Base-by-base conservation (phyloP, 2,888 invertebrate genomes). In the Protophormia terraenovae region DNA sequence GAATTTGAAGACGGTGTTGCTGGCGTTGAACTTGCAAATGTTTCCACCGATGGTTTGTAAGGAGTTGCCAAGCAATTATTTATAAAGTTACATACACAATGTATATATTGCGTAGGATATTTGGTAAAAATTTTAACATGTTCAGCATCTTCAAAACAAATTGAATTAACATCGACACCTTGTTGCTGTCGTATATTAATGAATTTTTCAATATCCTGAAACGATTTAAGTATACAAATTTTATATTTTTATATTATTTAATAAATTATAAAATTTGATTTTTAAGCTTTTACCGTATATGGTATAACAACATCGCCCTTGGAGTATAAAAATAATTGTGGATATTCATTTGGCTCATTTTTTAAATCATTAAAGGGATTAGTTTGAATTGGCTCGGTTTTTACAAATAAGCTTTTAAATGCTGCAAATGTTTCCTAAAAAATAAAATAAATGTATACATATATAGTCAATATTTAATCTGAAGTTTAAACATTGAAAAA, bases 281-380 rank as follows among this genome's bases (percentile, higher is more conserved):
- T 41, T 6, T 27, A 22, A 90, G 91, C 8, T 50, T 19, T 92
- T 90, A 95, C 95, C 88, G 93, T 91, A 86, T 94, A 94, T 1
- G 94, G 94, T 88, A 96, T 95, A 50, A 96, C 93, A 76, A 94
- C 93, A 90, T 96, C 96, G 2, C 94, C 94, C 88, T 95, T 95
- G 0, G 96, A 96, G 89, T 95, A 96, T 58, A 97, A 93, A 91
- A 95, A 96, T 86, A 96, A 92, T 90, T 96, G 96, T 0, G 96
- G 96, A 93, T 95, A 95, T 64, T 93, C 92, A 87, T 94, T 93
- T 22, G 93, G 91, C 88, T 96, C 95, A 84, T 94, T 93, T 87
- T 94, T 94, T 58, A 95, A 91, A 87, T 93, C 93, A 87, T 93
- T 93, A 88, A 94, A 93, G 0, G 95, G 95, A 91, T 95, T 94